Evolutionary conservation across 2,797 vertebrate species (phyloP), one percentile per base, ranked within the genome.

Genomic region (Gadopsis bispinosus): DNA sequence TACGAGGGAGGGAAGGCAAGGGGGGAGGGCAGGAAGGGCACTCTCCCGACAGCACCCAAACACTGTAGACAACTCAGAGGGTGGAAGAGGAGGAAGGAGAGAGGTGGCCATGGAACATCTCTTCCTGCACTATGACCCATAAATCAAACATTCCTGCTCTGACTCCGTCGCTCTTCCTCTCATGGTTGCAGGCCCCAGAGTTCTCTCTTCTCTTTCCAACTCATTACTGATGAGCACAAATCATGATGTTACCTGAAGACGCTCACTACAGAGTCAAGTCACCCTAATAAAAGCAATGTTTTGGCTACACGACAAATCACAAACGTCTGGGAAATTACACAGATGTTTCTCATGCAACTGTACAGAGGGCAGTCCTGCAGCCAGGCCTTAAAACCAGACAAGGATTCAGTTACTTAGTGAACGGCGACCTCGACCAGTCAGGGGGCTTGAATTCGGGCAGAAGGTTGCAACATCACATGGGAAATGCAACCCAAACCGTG

Each of bases 1-100:
- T 88, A 72, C 8, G 71, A 69, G 53, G 77, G 79, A 84, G 80
- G 65, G 76, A 63, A 60, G 67, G 60, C 12, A 4, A 70, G 73
- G 22, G 29, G 51, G 62, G 39, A 47, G 35, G 51, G 12, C 65
- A 64, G 55, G 80, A 61, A 59, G 12, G 84, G 73, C 81, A 59
- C 71, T 82, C 70, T 64, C 62, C 83, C 58, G 76, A 89, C 83
- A 83, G 84, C 83, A 88, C 84, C 91, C 75, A 89, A 91, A 90
- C 88, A 88, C 50, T 16, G 85, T 17, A 65, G 83, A 90, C 87
- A 41, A 45, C 85, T 88, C 78, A 31, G 71, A 78, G 84, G 75
- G 77, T 29, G 82, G 76, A 75, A 79, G 77, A 73, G 66, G 55
- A 73, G 69, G 54, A 45, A 62, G 22, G 14, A 29, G 62, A 22